Conservation (phyloP, 2,888 invertebrate genomes). For the Notodonta ziczac region DNA sequence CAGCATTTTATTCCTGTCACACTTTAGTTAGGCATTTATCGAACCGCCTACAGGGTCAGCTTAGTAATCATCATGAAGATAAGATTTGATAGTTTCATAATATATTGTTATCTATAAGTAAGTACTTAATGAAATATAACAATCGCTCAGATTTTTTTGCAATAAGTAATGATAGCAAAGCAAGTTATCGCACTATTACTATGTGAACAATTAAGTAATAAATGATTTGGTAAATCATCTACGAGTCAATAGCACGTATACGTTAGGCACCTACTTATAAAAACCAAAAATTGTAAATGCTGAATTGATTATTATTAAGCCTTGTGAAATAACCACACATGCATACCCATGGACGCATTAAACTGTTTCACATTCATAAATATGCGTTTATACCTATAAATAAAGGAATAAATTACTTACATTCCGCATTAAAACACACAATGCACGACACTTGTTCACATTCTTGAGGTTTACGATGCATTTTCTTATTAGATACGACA, state of each 20-base stretch:
- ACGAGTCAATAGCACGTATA: too few species aligned
- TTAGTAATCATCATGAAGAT: constrained; percentile 20
- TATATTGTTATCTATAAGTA: constrained; percentile 31
- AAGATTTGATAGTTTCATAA: constrained; percentile 28
- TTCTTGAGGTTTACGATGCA: constrained; percentile 61
- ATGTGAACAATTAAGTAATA: constrained; percentile 27
- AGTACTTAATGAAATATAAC: not conserved
- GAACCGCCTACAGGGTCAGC: not conserved
- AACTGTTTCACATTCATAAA: too few species aligned
- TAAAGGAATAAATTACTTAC: constrained; percentile 54
- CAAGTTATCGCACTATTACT: constrained; percentile 18
- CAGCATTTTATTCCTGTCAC: not conserved
- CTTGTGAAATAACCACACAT: too few species aligned
- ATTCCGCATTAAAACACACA: constrained; percentile 50
- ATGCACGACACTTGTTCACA: constrained; percentile 56
- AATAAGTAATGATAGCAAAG: not conserved
- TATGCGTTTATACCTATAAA: not conserved
- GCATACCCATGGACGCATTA: too few species aligned
- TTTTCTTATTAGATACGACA: constrained; percentile 69
- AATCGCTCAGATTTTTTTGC: constrained; percentile 1
- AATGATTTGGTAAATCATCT: not conserved
- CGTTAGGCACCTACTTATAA: too few species aligned
- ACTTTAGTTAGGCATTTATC: not conserved
- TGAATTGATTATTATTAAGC: too few species aligned
- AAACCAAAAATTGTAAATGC: too few species aligned